A percentile compares a stretch with the other conserved stretches of the same genome.
Conservation (phyloP, 2,888 invertebrate species). For the Sminthurinus aureus region DNA sequence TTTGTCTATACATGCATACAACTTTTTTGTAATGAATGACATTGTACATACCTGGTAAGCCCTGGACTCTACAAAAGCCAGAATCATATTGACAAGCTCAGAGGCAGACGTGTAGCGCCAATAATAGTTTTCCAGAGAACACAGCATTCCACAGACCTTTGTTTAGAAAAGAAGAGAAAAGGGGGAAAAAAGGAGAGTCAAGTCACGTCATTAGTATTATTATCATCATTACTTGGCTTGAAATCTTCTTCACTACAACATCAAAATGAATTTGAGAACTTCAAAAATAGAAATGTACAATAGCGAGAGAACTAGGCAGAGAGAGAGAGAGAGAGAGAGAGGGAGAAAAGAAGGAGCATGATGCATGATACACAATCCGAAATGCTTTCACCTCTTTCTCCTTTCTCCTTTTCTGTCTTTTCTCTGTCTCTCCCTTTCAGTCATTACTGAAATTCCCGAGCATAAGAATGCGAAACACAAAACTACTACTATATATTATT, state of each 20-base stretch:
- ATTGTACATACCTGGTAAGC: conserved; percentile 73
- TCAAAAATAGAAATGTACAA: not conserved
- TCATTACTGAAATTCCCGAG: not conserved
- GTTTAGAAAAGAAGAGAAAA: not conserved
- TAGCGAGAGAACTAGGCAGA: not conserved
- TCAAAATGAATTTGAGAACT: not conserved
- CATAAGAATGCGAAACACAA: too few relatives aligned
- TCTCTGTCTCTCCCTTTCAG: not conserved
- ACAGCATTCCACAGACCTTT: conserved; percentile 88
- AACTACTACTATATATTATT: too few relatives aligned
- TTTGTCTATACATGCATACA: too few relatives aligned
- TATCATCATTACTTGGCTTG: conserved; percentile 25
- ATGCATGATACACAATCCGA: not conserved
- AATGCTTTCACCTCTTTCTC: not conserved
- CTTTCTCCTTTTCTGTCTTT: not conserved
- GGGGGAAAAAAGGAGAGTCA: conserved; percentile 8
- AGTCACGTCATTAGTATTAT: conserved; percentile 34
- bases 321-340: conserved; percentile 12
- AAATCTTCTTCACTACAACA: conserved; percentile 13
- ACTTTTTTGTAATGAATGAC: too few relatives aligned
- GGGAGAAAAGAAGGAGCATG: not conserved
- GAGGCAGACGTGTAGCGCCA: conserved; percentile 95
- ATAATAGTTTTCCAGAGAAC: conserved; percentile 91
- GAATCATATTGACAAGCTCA: conserved; percentile 92
- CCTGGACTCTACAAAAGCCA: conserved; percentile 87